These are phyloP conservation scores for Thalassarche chlororhynchos DNA, from an alignment of 2,113 vertebrate genomes.

Conservation along the genomic window DNA sequence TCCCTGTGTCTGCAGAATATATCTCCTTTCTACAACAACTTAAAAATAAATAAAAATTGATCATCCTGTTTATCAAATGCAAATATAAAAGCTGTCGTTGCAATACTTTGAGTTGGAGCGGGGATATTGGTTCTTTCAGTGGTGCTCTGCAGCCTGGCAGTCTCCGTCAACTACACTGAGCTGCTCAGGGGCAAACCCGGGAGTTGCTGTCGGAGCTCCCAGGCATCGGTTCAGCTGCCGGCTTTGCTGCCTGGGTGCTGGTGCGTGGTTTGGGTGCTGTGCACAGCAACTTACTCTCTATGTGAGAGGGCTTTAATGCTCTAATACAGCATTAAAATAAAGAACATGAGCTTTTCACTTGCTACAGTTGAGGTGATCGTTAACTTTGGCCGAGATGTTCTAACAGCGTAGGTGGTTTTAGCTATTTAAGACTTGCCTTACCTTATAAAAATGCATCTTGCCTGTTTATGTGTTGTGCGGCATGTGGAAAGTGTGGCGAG, in stretches of 20 bases:
- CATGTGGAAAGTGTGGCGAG: background rate
- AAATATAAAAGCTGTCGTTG: background rate
- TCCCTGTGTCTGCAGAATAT: background rate
- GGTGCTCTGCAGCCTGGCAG: background rate
- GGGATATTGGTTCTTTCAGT: background rate
- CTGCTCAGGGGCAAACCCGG: background rate
- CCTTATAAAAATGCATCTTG: background rate
- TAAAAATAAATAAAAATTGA: background rate
- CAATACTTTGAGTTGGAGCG: background rate
- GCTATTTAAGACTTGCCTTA: background rate
- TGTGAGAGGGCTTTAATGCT: background rate
- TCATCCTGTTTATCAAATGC: rapidly evolving
- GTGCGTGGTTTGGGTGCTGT: background rate
- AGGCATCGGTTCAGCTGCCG: rapidly evolving
- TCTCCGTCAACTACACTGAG: background rate
- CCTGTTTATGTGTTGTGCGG: background rate
- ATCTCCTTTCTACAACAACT: background rate
- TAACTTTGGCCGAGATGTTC: background rate
- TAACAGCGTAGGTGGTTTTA: background rate
- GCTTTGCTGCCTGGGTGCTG: background rate
- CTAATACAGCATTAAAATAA: background rate
- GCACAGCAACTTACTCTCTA: background rate
- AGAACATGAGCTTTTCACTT: background rate
- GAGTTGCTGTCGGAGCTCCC: background rate
- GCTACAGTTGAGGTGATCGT: background rate